These are phyloP conservation scores for Lethenteron reissneri DNA, from an alignment of 2,113 vertebrate species.

Conservation along the genomic window DNA sequence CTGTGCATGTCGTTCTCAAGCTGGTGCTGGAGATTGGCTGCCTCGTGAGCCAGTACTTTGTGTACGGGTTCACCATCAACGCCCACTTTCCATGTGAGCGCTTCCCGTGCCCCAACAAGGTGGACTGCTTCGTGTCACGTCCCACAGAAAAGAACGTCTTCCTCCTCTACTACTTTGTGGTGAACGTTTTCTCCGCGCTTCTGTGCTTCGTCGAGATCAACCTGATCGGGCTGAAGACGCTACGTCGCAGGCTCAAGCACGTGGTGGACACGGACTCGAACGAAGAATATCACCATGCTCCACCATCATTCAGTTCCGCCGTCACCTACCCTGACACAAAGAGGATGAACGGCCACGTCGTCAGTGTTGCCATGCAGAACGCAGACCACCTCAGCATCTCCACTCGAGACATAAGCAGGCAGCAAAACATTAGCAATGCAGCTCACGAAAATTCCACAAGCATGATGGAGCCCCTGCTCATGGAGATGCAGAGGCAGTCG, in stretches of 20 bases:
- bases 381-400: no score
- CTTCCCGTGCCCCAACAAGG: conserved; percentile 49
- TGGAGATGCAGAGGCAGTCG: no score
- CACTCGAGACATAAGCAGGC: no score
- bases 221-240: conserved; percentile 3
- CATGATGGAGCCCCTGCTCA: no score
- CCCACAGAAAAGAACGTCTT: conserved; percentile 71
- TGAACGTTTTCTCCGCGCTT: conserved; percentile 1
- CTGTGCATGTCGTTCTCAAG: neutral
- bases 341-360: no score
- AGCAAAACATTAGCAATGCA: no score
- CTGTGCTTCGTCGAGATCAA: conserved; percentile 2
- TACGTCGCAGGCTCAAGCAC: neutral
- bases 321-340: no score
- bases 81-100: conserved; percentile 39
- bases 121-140: conserved; percentile 73
- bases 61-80: conserved; percentile 59
- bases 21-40: conserved; percentile 38
- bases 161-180: conserved; percentile 20
- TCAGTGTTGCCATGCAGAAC: no score
- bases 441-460: no score
- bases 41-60: conserved; percentile 37
- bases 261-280: no score
- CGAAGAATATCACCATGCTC: no score
- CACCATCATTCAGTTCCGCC: no score